Evolutionary conservation across 2,113 vertebrate species (phyloP), one percentile per base, ranked within the genome.

Genomic region (Pipa parva): DNA sequence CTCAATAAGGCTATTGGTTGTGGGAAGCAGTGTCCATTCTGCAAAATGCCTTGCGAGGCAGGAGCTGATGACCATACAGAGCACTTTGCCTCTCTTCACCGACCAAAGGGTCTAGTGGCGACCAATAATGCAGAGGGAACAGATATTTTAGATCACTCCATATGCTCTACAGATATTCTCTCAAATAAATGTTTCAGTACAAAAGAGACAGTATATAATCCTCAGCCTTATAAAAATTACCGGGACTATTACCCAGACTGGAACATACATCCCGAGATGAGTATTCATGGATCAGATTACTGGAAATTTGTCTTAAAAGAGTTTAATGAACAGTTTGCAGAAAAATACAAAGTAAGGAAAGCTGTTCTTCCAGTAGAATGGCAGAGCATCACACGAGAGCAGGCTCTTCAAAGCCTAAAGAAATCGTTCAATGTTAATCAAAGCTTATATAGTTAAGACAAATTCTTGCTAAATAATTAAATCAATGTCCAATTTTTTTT

Each of bases 1-100:
- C 51, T 63, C 33, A 72, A 51, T 42, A 48, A 27, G 6, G 22
- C 86, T 22, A 73, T 84, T 73, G 87, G 85, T 46, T 89, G 87
- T 74, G 84, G 84, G 1, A 59, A 81, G 62, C 81, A 73, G 61
- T 87, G 85, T 76, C 87, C 82, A 3, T 88, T 87, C 68, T 88
- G 85, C 20, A 56, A 17, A 25, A 71, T 71, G 1, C 77, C 85
- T 2, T 88, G 87, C 81, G 85, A 86, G 11, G 77, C 78, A 21
- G 84, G 78, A 73, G 81, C 74, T 17, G 13, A 24, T 11, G 26
- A 21, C 4, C 71, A 73, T 25, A 29, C 24, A 11, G 49, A 66
- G 5, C 64, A 73, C 37, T 63, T 68, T 45, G 71, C 59, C n/a
- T 13, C 63, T 2, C 26, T 68, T 20, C 71, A 68, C 37, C 31